Percentiles rank a stretch among this genome's conserved stretches.
These are phyloP conservation scores for Lepisosteus oculatus DNA, from an alignment of 2,113 vertebrate species.

Conservation along the genomic window DNA sequence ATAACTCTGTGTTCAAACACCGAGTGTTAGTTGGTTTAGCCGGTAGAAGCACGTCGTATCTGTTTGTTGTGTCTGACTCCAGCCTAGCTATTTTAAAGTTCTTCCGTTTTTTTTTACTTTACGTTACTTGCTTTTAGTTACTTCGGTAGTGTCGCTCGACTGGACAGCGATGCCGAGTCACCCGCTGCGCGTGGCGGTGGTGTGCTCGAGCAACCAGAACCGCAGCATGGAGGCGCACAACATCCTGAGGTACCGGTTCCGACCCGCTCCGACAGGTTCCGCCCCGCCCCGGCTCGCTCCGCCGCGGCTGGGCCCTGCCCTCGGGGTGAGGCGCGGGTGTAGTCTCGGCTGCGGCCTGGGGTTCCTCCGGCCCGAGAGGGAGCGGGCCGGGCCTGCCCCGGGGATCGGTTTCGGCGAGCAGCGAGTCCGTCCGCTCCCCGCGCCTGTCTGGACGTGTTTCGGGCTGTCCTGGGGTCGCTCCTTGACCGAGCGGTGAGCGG, in stretches of 20 bases:
- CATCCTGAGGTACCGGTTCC: conserved; percentile 84
- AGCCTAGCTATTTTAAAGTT: conserved; percentile 7
- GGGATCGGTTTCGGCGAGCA: too few relatives aligned
- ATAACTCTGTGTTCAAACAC: neutral
- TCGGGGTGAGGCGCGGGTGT: too few relatives aligned
- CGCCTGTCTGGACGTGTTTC: too few relatives aligned
- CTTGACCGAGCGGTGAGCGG: too few relatives aligned
- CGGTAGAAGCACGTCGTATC: neutral
- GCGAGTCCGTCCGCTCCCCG: too few relatives aligned
- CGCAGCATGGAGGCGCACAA: conserved; percentile 98
- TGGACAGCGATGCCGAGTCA: conserved; percentile 73
- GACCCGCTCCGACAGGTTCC: too few relatives aligned
- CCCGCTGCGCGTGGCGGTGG: conserved; percentile 88
- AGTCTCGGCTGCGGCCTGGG: too few relatives aligned
- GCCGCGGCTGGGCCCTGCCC: too few relatives aligned
- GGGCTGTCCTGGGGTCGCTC: too few relatives aligned
- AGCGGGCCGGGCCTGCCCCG: too few relatives aligned
- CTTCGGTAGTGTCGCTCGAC: conserved; percentile 45
- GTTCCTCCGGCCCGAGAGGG: too few relatives aligned
- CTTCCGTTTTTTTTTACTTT: conserved; percentile 9
- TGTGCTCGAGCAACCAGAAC: conserved; percentile 98
- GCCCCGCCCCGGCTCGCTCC: too few relatives aligned
- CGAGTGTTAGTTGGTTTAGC: conserved; percentile 5
- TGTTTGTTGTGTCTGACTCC: conserved; percentile 1
- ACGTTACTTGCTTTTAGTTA: conserved; percentile 17